Evolutionary conservation across 2,113 vertebrate species (phyloP).

Genomic region (Morphnarchus princeps): DNA sequence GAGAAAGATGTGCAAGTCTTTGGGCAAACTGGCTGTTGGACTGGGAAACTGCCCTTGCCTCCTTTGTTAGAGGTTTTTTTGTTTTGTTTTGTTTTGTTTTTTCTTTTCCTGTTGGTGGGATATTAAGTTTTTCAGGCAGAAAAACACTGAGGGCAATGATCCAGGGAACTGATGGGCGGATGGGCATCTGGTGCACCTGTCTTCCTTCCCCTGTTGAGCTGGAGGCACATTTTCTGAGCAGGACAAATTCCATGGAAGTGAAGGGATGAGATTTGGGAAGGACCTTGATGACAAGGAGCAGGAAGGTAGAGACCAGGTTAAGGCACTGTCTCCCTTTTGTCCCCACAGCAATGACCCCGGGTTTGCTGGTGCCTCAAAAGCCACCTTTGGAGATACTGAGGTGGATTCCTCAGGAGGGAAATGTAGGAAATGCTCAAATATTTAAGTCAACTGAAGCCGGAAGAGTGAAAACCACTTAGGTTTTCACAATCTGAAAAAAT

Average conservation of each 20-base stretch:
- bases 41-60: background rate
- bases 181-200: background rate
- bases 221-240: background rate
- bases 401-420: background rate
- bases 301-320: background rate
- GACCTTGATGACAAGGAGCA: background rate
- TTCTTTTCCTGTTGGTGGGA: background rate
- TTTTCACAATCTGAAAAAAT: background rate
- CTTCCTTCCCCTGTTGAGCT: background rate
- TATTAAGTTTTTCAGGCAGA: background rate
- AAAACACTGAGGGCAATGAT: background rate
- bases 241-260: background rate
- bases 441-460: background rate
- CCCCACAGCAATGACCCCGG: fast-evolving
- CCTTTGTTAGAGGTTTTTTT: background rate
- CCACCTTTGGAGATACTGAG: background rate
- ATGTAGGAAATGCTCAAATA: background rate
- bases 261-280: background rate
- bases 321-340: background rate
- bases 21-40: background rate
- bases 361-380: background rate
- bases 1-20: background rate
- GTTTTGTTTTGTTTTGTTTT: background rate
- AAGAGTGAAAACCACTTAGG: background rate
- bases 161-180: background rate